These are phyloP conservation scores for Silurus glanis DNA, from an alignment of 2,113 vertebrate genomes.

Conservation along the genomic window DNA sequence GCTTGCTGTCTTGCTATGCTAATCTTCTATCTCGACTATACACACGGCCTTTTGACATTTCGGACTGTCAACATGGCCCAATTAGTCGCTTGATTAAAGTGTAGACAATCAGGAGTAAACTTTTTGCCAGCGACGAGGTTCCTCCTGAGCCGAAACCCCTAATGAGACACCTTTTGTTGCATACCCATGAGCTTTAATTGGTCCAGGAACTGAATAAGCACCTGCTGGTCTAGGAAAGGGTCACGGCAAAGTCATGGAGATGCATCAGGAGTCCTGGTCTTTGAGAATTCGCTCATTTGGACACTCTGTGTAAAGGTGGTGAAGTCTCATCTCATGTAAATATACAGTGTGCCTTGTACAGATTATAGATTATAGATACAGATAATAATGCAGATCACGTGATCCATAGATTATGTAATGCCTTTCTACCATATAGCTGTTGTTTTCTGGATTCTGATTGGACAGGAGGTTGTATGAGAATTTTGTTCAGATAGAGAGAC, in stretches of 20 bases:
- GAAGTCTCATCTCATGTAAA: background rate
- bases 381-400: background rate
- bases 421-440: background rate
- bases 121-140: constrained; percentile 4
- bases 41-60: constrained; percentile 46
- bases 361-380: background rate
- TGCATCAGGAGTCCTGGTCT: background rate
- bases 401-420: background rate
- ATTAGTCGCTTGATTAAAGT: constrained; percentile 48
- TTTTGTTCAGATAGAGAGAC: background rate
- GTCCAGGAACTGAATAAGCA: constrained; percentile 47
- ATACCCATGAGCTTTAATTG: constrained; percentile 59
- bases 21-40: constrained; percentile 28
- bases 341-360: background rate
- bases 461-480: background rate
- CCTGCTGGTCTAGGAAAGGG: constrained; percentile 44
- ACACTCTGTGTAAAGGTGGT: constrained; percentile 17
- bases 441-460: background rate
- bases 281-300: constrained; percentile 22
- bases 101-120: constrained; percentile 24
- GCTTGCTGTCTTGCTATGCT: background rate
- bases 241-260: background rate
- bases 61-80: constrained; percentile 41
- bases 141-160: constrained; percentile 18
- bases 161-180: constrained; percentile 56